Evolutionary conservation across 2,888 invertebrate species (phyloP).

Genomic region (Ophion ellenae): DNA sequence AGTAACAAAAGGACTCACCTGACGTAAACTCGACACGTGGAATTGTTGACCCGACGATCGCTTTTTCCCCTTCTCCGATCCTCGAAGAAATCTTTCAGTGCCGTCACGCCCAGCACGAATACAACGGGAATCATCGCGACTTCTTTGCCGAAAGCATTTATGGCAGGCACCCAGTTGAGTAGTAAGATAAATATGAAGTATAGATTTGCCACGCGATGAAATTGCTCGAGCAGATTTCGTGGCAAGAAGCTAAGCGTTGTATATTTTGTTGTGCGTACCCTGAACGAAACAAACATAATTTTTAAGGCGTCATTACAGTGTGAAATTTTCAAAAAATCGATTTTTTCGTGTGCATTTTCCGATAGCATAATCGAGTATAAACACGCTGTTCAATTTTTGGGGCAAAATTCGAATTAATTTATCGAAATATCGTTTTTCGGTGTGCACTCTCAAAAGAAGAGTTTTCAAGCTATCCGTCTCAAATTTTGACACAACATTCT

Average conservation of each 20-base stretch:
- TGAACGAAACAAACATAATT: conserved; percentile 72
- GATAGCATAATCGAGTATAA: too few species aligned
- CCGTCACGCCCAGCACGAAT: conserved; percentile 97
- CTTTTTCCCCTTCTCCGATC: conserved; percentile 95
- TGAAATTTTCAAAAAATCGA: too few species aligned
- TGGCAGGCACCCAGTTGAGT: conserved; percentile 97
- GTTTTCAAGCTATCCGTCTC: too few species aligned
- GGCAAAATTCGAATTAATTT: too few species aligned
- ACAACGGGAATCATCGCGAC: conserved; percentile 97
- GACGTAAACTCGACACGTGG: conserved; percentile 95
- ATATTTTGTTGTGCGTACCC: conserved; percentile 97
- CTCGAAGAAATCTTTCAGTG: conserved; percentile 97
- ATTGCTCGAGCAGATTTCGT: conserved; percentile 98
- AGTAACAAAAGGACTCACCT: conserved; percentile 87
- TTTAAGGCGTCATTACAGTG: too few species aligned
- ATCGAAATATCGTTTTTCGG: too few species aligned
- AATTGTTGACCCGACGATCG: conserved; percentile 97
- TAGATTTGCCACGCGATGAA: conserved; percentile 98
- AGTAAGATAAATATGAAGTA: conserved; percentile 98
- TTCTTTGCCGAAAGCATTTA: conserved; percentile 98
- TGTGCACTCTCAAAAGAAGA: too few species aligned
- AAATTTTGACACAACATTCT: too few species aligned
- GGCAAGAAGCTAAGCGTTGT: conserved; percentile 96
- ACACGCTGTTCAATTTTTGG: too few species aligned
- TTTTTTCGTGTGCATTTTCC: too few species aligned